These are phyloP conservation scores for Lepisosteus osseus DNA, from an alignment of 2,113 vertebrate species.

Conservation along the genomic window DNA sequence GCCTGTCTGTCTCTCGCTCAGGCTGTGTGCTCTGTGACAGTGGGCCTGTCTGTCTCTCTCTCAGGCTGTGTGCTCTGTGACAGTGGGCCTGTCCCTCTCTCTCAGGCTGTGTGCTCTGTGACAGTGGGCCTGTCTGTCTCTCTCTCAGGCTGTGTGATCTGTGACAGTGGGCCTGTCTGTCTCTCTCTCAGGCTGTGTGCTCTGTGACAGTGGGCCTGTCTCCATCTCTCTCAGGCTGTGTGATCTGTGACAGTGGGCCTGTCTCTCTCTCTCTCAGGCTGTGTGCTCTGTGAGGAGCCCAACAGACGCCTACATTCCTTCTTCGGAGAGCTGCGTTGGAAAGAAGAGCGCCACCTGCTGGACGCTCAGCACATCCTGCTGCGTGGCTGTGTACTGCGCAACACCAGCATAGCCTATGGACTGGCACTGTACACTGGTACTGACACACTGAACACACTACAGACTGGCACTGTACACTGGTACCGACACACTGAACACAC, in stretches of 20 bases:
- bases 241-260: constrained; percentile 64
- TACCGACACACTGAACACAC: no score
- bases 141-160: constrained; percentile 62
- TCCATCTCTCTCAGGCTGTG: constrained; percentile 49
- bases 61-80: constrained; percentile 66
- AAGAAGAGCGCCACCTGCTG: constrained; percentile 51
- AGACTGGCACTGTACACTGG: no score
- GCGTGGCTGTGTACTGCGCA: constrained; percentile 79
- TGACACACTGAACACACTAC: background rate
- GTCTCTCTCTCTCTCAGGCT: background rate
- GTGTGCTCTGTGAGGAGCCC: constrained; percentile 70
- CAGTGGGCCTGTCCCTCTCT: background rate
- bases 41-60: background rate
- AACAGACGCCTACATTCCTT: constrained; percentile 81
- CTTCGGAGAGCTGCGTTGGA: constrained; percentile 77
- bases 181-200: no score
- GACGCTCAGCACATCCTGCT: constrained; percentile 73
- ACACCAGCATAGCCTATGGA: constrained; percentile 76
- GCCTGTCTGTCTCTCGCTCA: constrained; percentile 23
- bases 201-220: background rate
- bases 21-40: constrained; percentile 72
- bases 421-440: constrained; percentile 80
- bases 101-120: no score
- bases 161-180: constrained; percentile 52
- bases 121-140: background rate